Base-by-base conservation (phyloP, 2,113 vertebrate genomes). In the Gasterosteus aculeatus region DNA sequence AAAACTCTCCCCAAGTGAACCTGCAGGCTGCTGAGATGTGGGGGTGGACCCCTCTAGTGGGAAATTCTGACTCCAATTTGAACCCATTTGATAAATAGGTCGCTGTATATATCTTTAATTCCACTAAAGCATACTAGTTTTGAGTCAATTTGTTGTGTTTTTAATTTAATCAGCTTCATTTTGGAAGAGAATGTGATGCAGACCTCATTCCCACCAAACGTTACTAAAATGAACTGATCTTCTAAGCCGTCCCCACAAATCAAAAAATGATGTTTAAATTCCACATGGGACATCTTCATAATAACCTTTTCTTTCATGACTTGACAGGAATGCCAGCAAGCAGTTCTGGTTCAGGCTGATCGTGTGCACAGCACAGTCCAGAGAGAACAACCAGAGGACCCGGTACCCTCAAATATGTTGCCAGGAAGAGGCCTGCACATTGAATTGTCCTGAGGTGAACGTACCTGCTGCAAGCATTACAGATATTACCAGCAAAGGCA, bases 261-360 rank as follows among this genome's bases (percentile, higher is more conserved):
- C 49, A 3, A 51, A 47, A 31, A 19, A 57, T 19, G n/a, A n/a
- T n/a, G n/a, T n/a, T 51, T n/a, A 4, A 10, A 53, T 9, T 22
- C 11, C 51, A 14, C 29, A 44, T 22, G 3, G 29, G 10, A 77
- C 57, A 60, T 1, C 31, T 72, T 61, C 10, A 14, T 22, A 19
- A 38, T 10, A 41, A 15, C 4, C 4, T 41, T 62, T 58, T 59
- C 38, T 72, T 31, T 35, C 0, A 10, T 75, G 26, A 22, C 9
- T 7, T 62, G 15, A 61, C 82, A 90, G 88, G 58, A 82, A 75
- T 44, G 16, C 1, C 8, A 72, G 65, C 56, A 59, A 18, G 0
- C 51, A 16, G 19, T 42, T 3, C 29, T 79, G 83, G 72, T 83
- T 86, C 72, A 61, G 1, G 0, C 44, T 92, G 62, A 82, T 9